Conservation (phyloP, 2,888 invertebrate species). For the Anoncus sp. region DNA sequence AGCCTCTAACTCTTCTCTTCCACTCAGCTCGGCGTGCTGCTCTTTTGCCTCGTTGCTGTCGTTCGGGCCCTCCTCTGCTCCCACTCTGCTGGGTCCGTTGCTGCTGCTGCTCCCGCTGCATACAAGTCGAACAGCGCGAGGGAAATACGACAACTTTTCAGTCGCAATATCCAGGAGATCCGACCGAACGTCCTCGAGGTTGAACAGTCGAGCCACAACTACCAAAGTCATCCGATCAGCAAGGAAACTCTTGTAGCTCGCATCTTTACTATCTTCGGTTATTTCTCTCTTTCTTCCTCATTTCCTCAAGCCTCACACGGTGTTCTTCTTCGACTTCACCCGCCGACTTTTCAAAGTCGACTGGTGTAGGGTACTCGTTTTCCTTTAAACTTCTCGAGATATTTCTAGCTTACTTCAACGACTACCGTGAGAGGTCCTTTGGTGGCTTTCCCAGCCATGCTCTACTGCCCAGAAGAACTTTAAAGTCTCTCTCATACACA, state of each 20-base stretch:
- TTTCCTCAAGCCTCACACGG: background rate
- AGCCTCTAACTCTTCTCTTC: constrained; percentile 65
- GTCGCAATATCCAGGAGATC: constrained; percentile 16
- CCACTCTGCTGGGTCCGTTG: constrained; percentile 19
- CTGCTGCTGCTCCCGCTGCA: constrained; percentile 25
- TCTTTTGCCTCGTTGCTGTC: constrained; percentile 35
- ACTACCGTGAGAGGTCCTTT: too few species aligned
- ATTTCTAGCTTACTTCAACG: too few species aligned
- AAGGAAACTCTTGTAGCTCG: constrained; percentile 1
- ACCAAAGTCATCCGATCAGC: constrained; percentile 1
- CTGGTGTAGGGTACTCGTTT: too few species aligned
- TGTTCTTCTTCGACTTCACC: background rate
- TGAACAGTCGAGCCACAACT: background rate
- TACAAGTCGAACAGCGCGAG: constrained; percentile 20
- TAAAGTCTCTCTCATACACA: too few species aligned
- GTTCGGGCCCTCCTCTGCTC: constrained; percentile 28
- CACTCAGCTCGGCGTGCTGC: constrained; percentile 49
- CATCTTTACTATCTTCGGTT: background rate
- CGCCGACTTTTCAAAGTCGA: background rate
- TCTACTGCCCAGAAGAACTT: too few species aligned
- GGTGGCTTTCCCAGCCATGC: too few species aligned
- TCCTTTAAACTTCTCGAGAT: too few species aligned
- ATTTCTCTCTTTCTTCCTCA: background rate
- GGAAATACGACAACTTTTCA: constrained; percentile 37
- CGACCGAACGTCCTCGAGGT: background rate